A percentile compares a stretch with the other conserved stretches of the same genome.
Evolutionary conservation across 2,888 invertebrate genomes (phyloP).

Genomic region (Sinopyrophorus schimmeli): DNA sequence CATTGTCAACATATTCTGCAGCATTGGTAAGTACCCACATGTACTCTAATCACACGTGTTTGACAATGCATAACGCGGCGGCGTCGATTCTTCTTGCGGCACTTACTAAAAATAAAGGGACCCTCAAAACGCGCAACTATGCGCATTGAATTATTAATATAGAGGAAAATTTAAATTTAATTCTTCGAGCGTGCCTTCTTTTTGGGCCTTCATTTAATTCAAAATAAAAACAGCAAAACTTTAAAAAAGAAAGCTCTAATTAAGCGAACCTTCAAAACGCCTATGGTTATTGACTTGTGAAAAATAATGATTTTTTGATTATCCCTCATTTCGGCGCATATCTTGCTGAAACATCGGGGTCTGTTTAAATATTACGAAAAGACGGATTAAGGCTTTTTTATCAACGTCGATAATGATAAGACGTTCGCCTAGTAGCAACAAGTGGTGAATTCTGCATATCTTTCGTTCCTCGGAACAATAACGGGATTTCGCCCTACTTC

Average conservation of each 20-base stretch:
- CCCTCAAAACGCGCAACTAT: slow-evolving; percentile 8
- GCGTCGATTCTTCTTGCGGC: slow-evolving; percentile 24
- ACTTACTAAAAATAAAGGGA: slow-evolving; percentile 13
- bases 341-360: neutral
- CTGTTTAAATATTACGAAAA: neutral
- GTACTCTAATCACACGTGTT: slow-evolving; percentile 47
- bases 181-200: too few relatives aligned
- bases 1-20: slow-evolving; percentile 49
- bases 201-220: too few relatives aligned
- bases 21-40: slow-evolving; percentile 50
- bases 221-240: slow-evolving; percentile 9
- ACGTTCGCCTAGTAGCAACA: slow-evolving; percentile 29
- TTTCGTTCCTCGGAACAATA: slow-evolving; percentile 23
- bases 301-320: slow-evolving; percentile 25
- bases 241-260: slow-evolving; percentile 10
- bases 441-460: slow-evolving; percentile 27
- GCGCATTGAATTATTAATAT: slow-evolving; percentile 15
- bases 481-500: slow-evolving; percentile 30
- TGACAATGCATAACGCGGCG: slow-evolving; percentile 43
- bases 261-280: slow-evolving; percentile 18
- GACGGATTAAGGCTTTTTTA: neutral
- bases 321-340: slow-evolving; percentile 4
- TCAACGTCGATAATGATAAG: slow-evolving; percentile 13
- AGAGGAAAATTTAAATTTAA: too few relatives aligned
- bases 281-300: slow-evolving; percentile 24